Base-by-base conservation (phyloP, 2,113 vertebrate genomes). In the Nothobranchius kuhntae region DNA sequence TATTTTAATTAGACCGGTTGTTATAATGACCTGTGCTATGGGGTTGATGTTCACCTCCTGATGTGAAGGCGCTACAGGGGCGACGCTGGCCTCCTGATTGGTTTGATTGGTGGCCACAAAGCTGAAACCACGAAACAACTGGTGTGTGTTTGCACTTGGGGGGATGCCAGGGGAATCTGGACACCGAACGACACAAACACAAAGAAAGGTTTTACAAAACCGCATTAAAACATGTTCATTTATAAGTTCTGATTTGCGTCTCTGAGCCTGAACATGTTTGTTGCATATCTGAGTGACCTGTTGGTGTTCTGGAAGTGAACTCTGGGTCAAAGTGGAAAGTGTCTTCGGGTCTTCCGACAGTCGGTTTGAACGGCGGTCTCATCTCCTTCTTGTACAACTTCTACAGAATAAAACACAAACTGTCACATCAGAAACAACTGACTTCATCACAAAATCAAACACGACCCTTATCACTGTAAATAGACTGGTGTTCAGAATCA, bases 271-370 rank as follows among this genome's bases (percentile, higher is more conserved):
- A 40, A 40, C 30, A 30, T 30, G 30, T 30, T 30, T 30, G 30
- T 3, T 30, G 30, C 44, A 45, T 46, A 38, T 52, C 60, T 46
- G 5, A 68, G 47, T 77, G 56, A 98, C 97, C 97, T 85, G 96
- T 98, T 51, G 97, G 97, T 3, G 97, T 98, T 75, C 96, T 93
- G 13, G 95, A 94, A 0, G 97, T 99, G 88, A 99, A 99, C 77
- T 99, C 97, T 0, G 96, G 96, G 72, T 99, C 97, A 69, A 99
- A 99, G 89, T 98, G 96, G 86, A 98, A 98, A 21, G 97, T 98
- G 84, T 99, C 97, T 71, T 99, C 97, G 9, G 97, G 96, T 76
- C 96, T 88, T 60, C 96, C 96, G 58, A 96, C 96, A 0, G 96
- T 95, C 0, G 97, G 97, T 86, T 96, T 99, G 90, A 99, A 98